Conservation (phyloP, 2,797 vertebrate species). For the Capromys pilorides region DNA sequence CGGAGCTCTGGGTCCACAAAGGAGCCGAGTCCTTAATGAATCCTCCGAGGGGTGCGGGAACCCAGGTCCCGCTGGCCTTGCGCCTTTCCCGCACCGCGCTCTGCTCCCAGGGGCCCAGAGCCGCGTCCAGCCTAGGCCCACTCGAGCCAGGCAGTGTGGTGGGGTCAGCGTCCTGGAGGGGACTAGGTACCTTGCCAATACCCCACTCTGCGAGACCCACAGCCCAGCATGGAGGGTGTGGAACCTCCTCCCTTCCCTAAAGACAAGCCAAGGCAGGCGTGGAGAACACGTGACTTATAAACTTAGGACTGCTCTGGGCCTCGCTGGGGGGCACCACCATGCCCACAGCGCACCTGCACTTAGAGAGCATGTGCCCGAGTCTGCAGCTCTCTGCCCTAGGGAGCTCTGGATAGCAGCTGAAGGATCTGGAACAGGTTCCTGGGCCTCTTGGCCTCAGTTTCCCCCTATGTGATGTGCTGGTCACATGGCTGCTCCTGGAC, state of each 20-base stretch:
- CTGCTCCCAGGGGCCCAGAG: neutral
- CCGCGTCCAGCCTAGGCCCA: no score
- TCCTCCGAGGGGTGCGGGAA: conserved; percentile 79
- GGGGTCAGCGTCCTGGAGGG: neutral
- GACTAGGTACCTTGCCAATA: conserved; percentile 55
- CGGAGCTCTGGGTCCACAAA: conserved; percentile 87
- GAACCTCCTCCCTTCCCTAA: neutral
- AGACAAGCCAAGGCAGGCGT: neutral
- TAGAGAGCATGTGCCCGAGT: fast-evolving
- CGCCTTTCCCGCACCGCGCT: conserved; percentile 68
- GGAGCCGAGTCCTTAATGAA: conserved; percentile 87
- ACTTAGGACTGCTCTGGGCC: neutral
- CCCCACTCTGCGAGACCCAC: conserved; percentile 54
- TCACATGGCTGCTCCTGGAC: neutral
- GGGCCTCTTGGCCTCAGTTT: neutral
- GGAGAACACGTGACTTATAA: neutral
- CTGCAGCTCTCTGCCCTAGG: neutral
- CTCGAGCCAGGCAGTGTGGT: no score
- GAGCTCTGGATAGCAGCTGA: fast-evolving
- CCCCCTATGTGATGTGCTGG: neutral
- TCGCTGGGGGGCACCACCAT: neutral
- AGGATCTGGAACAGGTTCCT: neutral
- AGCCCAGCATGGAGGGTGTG: neutral
- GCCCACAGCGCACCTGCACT: neutral
- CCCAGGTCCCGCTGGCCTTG: conserved; percentile 79